These are phyloP conservation scores for Emydocephalus ijimae DNA, from an alignment of 2,113 vertebrate species.

Conservation along the genomic window DNA sequence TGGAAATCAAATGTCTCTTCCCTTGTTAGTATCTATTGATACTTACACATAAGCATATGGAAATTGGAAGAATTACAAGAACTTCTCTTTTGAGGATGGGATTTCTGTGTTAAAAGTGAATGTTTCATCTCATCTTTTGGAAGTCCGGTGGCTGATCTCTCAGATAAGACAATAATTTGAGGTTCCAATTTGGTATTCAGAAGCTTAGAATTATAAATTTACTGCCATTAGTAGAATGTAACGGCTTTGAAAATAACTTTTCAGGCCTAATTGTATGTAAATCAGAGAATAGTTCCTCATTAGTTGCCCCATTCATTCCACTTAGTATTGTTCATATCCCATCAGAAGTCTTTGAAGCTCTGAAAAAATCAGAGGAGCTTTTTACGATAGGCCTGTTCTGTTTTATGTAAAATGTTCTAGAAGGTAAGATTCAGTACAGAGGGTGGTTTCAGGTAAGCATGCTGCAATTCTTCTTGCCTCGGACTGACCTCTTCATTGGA, in stretches of 20 bases:
- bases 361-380: background rate
- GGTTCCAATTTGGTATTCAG: background rate
- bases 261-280: background rate
- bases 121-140: background rate
- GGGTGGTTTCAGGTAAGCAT: slow-evolving; percentile 39
- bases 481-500: slow-evolving; percentile 15
- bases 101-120: background rate
- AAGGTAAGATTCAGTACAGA: slow-evolving; percentile 25
- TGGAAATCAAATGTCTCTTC: background rate
- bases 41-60: background rate
- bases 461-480: background rate
- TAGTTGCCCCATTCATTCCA: background rate
- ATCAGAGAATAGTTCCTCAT: background rate
- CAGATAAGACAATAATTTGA: background rate
- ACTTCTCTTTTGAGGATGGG: background rate
- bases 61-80: background rate
- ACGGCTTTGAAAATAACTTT: background rate
- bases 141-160: background rate
- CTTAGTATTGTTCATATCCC: background rate
- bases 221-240: background rate
- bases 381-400: background rate
- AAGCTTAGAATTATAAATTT: background rate
- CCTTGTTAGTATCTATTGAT: background rate
- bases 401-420: slow-evolving; percentile 5
- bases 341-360: background rate